Conservation (phyloP, 2,888 invertebrate species). For the Stictocephala bisonia region DNA sequence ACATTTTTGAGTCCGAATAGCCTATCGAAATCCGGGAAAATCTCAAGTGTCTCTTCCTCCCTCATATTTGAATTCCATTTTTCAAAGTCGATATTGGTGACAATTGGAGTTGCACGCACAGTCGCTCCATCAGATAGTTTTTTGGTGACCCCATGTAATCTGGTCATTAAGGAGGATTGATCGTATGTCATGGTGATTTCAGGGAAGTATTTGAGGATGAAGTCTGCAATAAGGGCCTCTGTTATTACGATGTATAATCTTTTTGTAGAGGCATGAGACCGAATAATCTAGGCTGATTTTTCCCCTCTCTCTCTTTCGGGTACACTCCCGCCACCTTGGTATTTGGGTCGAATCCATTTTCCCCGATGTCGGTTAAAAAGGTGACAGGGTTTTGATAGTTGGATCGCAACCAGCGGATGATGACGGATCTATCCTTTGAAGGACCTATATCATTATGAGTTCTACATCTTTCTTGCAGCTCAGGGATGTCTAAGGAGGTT, state of each 20-base stretch:
- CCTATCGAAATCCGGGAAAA: not conserved
- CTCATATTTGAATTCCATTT: slow-evolving; percentile 9
- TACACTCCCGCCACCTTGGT: not conserved
- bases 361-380: not conserved
- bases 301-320: slow-evolving; percentile 25
- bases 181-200: slow-evolving; percentile 24
- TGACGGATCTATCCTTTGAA: slow-evolving; percentile 5
- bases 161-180: not conserved
- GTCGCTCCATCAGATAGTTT: not conserved
- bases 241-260: slow-evolving; percentile 7
- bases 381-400: not conserved
- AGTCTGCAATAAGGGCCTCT: slow-evolving; percentile 10
- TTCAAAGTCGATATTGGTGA: not conserved
- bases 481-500: not conserved
- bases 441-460: slow-evolving; percentile 1
- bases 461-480: not conserved
- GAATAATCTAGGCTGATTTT: slow-evolving; percentile 18
- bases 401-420: not conserved
- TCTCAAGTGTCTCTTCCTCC: not conserved
- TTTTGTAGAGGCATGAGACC: not conserved
- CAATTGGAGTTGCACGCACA: not conserved
- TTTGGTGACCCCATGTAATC: slow-evolving; percentile 2
- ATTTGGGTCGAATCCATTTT: not conserved
- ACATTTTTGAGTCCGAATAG: not conserved
- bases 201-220: not conserved